Evolutionary conservation across 2,888 invertebrate genomes (phyloP).

Genomic region (Machimus atricapillus): DNA sequence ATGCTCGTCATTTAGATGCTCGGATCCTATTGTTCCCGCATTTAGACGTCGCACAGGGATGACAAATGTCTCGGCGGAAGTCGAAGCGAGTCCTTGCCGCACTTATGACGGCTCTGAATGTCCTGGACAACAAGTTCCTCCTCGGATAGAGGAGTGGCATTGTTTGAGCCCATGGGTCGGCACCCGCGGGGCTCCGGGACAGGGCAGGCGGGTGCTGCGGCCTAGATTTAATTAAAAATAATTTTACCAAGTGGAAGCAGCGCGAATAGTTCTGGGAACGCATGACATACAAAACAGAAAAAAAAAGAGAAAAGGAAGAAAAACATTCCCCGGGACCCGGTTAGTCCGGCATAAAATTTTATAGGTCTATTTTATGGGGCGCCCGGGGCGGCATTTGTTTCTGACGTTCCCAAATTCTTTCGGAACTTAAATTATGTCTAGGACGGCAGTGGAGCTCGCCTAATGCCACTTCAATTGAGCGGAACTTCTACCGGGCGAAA

Average conservation of each 20-base stretch:
- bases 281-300: neutral
- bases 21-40: constrained; percentile 23
- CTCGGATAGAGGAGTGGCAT: neutral
- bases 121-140: neutral
- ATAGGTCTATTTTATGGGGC: constrained; percentile 22
- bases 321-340: neutral
- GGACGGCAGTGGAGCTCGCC: constrained; percentile 19
- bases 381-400: constrained; percentile 28
- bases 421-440: constrained; percentile 35
- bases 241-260: neutral
- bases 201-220: neutral
- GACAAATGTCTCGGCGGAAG: constrained; percentile 36
- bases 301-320: neutral
- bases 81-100: constrained; percentile 15
- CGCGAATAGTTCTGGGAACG: neutral
- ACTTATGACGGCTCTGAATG: neutral
- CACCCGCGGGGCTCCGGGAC: neutral
- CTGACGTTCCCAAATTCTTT: constrained; percentile 26
- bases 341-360: constrained; percentile 39
- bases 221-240: constrained; percentile 28
- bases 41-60: constrained; percentile 20
- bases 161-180: neutral
- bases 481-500: constrained; percentile 31
- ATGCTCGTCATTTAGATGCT: constrained; percentile 30
- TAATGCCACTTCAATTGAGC: constrained; percentile 41